Evolutionary conservation across 2,113 vertebrate species (phyloP).

Genomic region (Chelonoidis abingdonii): DNA sequence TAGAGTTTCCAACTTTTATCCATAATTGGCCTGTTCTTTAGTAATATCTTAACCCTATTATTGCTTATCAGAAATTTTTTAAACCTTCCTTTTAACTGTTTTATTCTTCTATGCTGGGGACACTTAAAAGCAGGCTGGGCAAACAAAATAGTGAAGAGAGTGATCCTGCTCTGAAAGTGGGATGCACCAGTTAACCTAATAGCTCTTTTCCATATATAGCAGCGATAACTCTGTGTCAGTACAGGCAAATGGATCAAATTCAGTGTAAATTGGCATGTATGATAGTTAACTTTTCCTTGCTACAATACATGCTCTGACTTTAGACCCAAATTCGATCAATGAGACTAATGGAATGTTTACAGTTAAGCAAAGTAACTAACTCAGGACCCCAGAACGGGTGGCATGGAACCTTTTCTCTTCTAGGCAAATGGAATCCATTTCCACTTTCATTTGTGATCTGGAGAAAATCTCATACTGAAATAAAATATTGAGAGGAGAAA

Average conservation of each 20-base stretch:
- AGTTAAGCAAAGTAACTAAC: neutral
- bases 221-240: neutral
- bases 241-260: neutral
- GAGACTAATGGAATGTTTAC: neutral
- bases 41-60: neutral
- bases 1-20: neutral
- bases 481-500: neutral
- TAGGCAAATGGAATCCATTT: neutral
- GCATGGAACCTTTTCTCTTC: rapidly evolving
- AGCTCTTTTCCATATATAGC: neutral
- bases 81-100: neutral
- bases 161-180: neutral
- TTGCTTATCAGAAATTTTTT: neutral
- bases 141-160: neutral
- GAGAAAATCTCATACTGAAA: neutral
- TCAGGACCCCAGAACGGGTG: neutral
- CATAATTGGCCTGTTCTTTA: neutral
- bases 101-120: neutral
- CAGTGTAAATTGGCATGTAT: neutral
- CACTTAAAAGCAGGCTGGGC: neutral
- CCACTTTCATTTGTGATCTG: neutral
- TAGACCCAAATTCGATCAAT: neutral
- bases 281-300: neutral
- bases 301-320: neutral
- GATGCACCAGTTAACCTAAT: neutral